Evolutionary conservation across 2,888 invertebrate species (phyloP), one percentile per base, ranked within the genome.

Genomic region (Tenthredo livida): DNA sequence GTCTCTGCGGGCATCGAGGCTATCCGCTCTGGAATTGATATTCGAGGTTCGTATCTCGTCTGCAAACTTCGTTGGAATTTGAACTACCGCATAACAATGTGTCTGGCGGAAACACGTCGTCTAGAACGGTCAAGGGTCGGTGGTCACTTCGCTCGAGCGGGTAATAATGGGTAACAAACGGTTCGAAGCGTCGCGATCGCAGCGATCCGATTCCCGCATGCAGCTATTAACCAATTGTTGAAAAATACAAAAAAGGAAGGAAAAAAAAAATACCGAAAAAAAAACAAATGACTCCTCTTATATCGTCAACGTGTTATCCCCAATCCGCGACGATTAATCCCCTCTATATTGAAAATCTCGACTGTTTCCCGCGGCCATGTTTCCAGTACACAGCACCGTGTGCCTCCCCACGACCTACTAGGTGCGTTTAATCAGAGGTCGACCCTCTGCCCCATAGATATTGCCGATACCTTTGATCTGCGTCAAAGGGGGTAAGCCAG

Each of bases 401-500:
- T 7, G 15, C 12, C 67, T 17, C 67, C 17, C 29, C 17, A 4
- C 29, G 29, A 10, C n/a, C n/a, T 21, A 12, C 29, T 12, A 15
- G 50, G n/a, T 29, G 77, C 72, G 72, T 54, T 80, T 80, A 80
- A 80, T 80, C 80, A 80, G 50, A 21, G 80, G 58, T 37, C 61
- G 61, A 61, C 80, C n/a, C 61, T n/a, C 50, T n/a, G 40, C 17
- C 40, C 77, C 9, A 40, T 61, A 61, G 80, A 61, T 61, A 61
- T 80, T 80, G 61, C 21, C 61, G 40, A 58, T 80, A 61, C 80
- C 80, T 80, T 80, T 80, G 80, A 80, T 80, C 80, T 80, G 9
- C 37, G 80, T 80, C 80, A 80, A 80, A 80, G 80, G 40, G 77
- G 17, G 17, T 50, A 17, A 54, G 54, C 47, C 77, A 54, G 54